Percentiles rank a stretch among this genome's conserved stretches.
Evolutionary conservation across 92 coral and sea anemone genomes (phyloP).

Genomic region (Isaurus tuberculatus): DNA sequence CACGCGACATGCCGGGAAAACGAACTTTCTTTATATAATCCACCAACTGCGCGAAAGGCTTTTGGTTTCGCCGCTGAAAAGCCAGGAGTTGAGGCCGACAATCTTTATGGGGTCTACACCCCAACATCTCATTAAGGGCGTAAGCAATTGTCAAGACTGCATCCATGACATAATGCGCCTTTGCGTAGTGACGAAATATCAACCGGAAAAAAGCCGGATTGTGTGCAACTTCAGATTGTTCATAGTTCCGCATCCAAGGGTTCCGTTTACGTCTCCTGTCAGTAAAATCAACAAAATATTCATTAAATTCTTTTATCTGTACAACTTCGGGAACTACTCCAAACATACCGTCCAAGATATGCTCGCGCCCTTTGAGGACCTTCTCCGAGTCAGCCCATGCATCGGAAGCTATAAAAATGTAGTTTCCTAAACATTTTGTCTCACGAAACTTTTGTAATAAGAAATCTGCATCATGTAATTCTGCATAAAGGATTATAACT

Average conservation of each 20-base stretch:
- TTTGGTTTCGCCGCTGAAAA: conserved; percentile 30
- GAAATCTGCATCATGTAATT: conserved; percentile 80
- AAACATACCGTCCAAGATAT: conserved; percentile 71
- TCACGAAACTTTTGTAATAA: conserved; percentile 63
- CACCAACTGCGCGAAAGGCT: conserved; percentile 14
- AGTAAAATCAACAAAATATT: conserved; percentile 79
- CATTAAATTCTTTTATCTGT: conserved; percentile 68
- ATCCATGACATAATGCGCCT: conserved; percentile 89
- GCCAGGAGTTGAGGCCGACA: conserved; percentile 63
- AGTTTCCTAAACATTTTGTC: conserved; percentile 62
- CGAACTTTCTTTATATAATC: conserved; percentile 69
- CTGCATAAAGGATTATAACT: conserved; percentile 84
- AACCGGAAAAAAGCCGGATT: conserved; percentile 79
- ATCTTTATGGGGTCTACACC: conserved; percentile 70
- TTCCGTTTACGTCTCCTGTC: conserved; percentile 76
- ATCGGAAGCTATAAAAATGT: conserved; percentile 82
- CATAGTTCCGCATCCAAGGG: conserved; percentile 88
- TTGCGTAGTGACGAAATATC: conserved; percentile 74
- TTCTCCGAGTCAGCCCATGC: conserved; percentile 86
- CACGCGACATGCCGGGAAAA: conserved; percentile 76
- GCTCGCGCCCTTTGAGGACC: conserved; percentile 75
- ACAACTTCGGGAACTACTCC: conserved; percentile 82
- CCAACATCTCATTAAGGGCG: conserved; percentile 83
- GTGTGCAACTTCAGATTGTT: conserved; percentile 69
- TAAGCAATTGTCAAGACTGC: conserved; percentile 86